A percentile compares a stretch with the other conserved stretches of the same genome.
Conservation (phyloP, 1,140 invertebrate genomes). For the Heliconius nattereri region DNA sequence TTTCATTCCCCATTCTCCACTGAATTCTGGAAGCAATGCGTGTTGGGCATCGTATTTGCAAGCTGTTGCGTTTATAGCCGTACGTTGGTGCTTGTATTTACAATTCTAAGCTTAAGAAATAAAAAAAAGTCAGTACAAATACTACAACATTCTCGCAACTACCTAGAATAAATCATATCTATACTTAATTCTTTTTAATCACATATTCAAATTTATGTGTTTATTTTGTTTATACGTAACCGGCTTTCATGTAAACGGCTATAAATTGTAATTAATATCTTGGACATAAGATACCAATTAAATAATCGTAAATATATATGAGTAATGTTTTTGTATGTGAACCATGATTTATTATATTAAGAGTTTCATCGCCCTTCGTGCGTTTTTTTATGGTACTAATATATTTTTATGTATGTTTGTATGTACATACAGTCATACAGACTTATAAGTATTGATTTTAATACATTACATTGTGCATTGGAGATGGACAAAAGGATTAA, state of each 20-base stretch:
- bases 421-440: too few relatives aligned
- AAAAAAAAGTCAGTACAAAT: background rate
- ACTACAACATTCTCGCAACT: background rate
- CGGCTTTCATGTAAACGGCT: constrained; percentile 33
- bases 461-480: too few relatives aligned
- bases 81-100: too few relatives aligned
- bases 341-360: constrained; percentile 43
- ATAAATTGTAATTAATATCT: constrained; percentile 65
- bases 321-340: constrained; percentile 43
- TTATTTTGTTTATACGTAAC: constrained; percentile 21
- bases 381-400: background rate
- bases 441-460: too few relatives aligned
- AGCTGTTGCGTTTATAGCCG: too few relatives aligned
- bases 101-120: too few relatives aligned
- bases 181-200: background rate
- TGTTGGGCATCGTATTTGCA: too few relatives aligned
- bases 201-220: background rate
- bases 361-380: constrained; percentile 1
- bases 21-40: too few relatives aligned
- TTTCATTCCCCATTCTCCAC: too few relatives aligned
- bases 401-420: background rate
- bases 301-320: constrained; percentile 56
- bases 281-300: constrained; percentile 60
- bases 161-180: constrained; percentile 5
- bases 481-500: too few relatives aligned